Evolutionary conservation across 2,888 invertebrate species (phyloP).

Genomic region (Harpalus rubripes): DNA sequence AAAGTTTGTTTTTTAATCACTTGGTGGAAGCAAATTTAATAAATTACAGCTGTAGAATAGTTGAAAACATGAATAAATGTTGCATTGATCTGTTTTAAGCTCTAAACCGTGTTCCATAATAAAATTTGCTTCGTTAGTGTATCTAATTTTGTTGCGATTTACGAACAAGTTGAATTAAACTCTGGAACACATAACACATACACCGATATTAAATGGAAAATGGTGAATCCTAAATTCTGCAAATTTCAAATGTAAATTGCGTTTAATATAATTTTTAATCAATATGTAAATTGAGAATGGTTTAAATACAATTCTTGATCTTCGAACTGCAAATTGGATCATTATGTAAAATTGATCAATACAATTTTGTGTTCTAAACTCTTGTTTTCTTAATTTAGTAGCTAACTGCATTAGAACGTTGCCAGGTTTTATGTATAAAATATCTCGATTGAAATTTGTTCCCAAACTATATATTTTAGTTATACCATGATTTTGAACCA

Average conservation of each 20-base stretch:
- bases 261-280: conserved; percentile 21
- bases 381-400: background rate
- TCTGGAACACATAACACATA: background rate
- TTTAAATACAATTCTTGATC: conserved; percentile 9
- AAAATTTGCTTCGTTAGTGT: conserved; percentile 35
- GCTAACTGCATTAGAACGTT: background rate
- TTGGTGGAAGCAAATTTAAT: background rate
- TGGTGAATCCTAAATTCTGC: background rate
- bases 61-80: conserved; percentile 5
- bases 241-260: background rate
- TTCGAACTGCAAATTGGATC: conserved; percentile 12
- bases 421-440: too few relatives aligned
- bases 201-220: background rate
- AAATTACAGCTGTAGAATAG: background rate
- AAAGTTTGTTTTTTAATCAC: background rate
- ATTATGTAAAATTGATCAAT: background rate
- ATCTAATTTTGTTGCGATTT: conserved; percentile 11
- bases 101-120: conserved; percentile 17
- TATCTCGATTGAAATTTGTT: too few relatives aligned
- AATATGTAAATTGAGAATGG: conserved; percentile 15
- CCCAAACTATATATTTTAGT: too few relatives aligned
- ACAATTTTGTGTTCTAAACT: background rate
- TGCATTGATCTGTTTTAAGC: background rate
- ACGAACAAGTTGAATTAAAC: conserved; percentile 40
- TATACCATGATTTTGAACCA: too few relatives aligned